A percentile compares a stretch with the other conserved stretches of the same genome.
Conservation (phyloP, 2,797 vertebrate species). For the Urophycis tenuis region DNA sequence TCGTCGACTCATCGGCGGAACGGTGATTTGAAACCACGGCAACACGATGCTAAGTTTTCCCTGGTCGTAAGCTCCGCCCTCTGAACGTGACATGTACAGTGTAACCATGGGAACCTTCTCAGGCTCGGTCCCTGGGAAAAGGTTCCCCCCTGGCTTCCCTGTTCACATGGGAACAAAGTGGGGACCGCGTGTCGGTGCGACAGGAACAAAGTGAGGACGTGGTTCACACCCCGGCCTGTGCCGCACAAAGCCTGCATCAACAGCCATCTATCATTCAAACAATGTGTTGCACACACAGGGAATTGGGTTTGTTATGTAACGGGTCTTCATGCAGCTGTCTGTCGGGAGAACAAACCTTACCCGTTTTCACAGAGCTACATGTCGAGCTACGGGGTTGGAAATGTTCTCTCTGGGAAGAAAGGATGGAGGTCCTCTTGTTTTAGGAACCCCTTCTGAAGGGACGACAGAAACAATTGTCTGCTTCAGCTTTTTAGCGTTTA, state of each 20-base stretch:
- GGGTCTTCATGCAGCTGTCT: neutral
- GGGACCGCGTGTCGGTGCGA: slow-evolving; percentile 34
- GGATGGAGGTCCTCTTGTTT: neutral
- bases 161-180: slow-evolving; percentile 55
- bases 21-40: neutral
- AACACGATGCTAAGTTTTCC: neutral
- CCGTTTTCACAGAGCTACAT: neutral
- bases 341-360: neutral
- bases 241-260: slow-evolving; percentile 23
- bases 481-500: neutral
- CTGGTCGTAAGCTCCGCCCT: slow-evolving; percentile 6
- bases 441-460: neutral
- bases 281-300: slow-evolving; percentile 8
- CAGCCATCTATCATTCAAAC: slow-evolving; percentile 10
- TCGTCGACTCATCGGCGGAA: neutral
- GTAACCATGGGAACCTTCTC: slow-evolving; percentile 16
- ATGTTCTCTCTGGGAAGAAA: neutral
- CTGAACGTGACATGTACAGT: slow-evolving; percentile 14
- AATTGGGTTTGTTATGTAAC: neutral
- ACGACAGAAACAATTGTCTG: neutral
- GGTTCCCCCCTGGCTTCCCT: slow-evolving; percentile 50
- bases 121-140: slow-evolving; percentile 41
- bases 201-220: slow-evolving; percentile 39
- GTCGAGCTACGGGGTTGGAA: neutral
- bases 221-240: slow-evolving; percentile 35